Conservation (phyloP, 1,140 invertebrate genomes). For the Protaetia brevitarsis region DNA sequence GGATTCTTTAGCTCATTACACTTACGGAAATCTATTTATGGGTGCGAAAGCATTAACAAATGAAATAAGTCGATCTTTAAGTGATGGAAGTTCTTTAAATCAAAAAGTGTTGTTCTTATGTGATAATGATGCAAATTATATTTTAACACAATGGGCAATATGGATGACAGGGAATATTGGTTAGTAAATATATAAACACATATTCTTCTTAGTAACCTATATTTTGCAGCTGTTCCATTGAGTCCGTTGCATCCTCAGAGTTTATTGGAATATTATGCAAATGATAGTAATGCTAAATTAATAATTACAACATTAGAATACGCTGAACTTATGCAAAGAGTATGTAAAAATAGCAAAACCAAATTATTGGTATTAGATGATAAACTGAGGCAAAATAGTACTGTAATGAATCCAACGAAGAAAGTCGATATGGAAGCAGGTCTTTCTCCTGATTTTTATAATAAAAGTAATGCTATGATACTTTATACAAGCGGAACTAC, state of each 20-base stretch:
- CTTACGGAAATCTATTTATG: conserved; percentile 61
- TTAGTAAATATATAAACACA: conserved; percentile 44
- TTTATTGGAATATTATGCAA: conserved; percentile 74
- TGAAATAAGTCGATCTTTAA: conserved; percentile 52
- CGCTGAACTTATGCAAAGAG: conserved; percentile 57
- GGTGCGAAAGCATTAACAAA: conserved; percentile 56
- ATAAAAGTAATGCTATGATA: conserved; percentile 69
- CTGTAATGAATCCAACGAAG: conserved; percentile 43
- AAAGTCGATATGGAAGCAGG: conserved; percentile 50
- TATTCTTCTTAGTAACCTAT: not conserved
- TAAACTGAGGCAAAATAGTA: conserved; percentile 50
- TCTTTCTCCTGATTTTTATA: conserved; percentile 54
- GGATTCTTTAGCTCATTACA: conserved; percentile 62
- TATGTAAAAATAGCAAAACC: conserved; percentile 56
- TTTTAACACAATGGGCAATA: conserved; percentile 78
- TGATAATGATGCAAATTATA: conserved; percentile 74
- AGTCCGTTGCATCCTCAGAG: conserved; percentile 61
- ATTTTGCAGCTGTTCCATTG: conserved; percentile 65
- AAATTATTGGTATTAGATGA: conserved; percentile 63
- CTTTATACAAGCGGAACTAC: conserved; percentile 88
- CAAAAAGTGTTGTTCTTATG: conserved; percentile 74
- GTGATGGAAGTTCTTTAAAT: conserved; percentile 55
- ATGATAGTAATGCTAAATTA: conserved; percentile 68
- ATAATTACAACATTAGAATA: conserved; percentile 68
- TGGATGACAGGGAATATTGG: conserved; percentile 84